phyloP scores from a whole-genome alignment of 2,888 invertebrate genomes.

The Conomelus anceps region DNA sequence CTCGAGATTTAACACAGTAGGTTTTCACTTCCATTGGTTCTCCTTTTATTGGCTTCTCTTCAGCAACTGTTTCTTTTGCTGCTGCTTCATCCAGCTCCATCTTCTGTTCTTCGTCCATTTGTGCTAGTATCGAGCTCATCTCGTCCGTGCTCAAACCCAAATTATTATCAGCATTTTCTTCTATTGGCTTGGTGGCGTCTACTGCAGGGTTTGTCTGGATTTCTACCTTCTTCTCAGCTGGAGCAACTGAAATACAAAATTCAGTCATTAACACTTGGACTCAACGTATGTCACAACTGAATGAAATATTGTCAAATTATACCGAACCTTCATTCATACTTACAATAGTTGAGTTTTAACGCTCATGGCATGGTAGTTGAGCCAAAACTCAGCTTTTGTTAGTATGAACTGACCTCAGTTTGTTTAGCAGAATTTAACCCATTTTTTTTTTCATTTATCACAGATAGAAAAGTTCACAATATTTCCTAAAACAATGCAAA shows the following conservation, averaged over 20 bases:
- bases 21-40: slow-evolving; percentile 23
- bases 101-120: not conserved
- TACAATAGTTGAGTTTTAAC: too few relatives aligned
- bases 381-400: too few relatives aligned
- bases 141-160: not conserved
- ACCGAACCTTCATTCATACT: too few relatives aligned
- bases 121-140: not conserved
- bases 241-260: not conserved
- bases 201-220: not conserved
- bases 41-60: not conserved
- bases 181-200: not conserved
- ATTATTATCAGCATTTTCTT: not conserved
- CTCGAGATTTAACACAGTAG: slow-evolving; percentile 27
- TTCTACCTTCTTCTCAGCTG: not conserved
- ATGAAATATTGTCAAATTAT: too few relatives aligned
- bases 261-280: not conserved
- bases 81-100: not conserved
- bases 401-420: too few relatives aligned
- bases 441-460: too few relatives aligned
- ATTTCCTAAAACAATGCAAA: too few relatives aligned
- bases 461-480: too few relatives aligned
- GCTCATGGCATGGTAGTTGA: too few relatives aligned
- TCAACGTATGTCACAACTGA: too few relatives aligned
- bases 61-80: not conserved
- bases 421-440: too few relatives aligned